Conservation (phyloP, 1,140 invertebrate species). For the Helicorthomorpha holstii region DNA sequence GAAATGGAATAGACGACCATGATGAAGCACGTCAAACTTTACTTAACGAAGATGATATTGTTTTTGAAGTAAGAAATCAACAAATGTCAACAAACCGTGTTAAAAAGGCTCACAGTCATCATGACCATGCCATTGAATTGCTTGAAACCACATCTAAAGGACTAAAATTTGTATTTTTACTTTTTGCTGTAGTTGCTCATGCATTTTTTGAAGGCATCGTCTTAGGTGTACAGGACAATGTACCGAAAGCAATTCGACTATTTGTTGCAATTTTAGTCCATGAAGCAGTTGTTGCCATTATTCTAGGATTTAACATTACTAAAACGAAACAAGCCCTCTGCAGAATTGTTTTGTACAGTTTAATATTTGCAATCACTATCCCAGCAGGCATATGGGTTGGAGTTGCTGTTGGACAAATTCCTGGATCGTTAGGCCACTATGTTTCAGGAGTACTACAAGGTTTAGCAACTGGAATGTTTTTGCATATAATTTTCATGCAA, state of each 20-base stretch:
- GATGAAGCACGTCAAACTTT: neutral
- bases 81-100: neutral
- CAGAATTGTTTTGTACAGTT: conserved; percentile 17
- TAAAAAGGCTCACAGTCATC: neutral
- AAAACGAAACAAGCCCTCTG: conserved; percentile 15
- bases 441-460: conserved; percentile 25
- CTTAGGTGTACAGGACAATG: conserved; percentile 23
- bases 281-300: conserved; percentile 26
- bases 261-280: conserved; percentile 26
- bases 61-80: neutral
- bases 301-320: conserved; percentile 26
- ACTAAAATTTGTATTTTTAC: conserved; percentile 21
- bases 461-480: conserved; percentile 26
- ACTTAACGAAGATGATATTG: neutral
- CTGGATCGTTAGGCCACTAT: conserved; percentile 13
- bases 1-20: neutral
- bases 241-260: conserved; percentile 21
- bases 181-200: conserved; percentile 26
- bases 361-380: conserved; percentile 21
- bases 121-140: conserved; percentile 10
- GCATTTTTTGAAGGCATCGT: conserved; percentile 30
- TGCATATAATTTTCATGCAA: conserved; percentile 27
- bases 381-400: conserved; percentile 28
- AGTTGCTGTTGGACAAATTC: conserved; percentile 17
- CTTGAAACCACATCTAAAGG: conserved; percentile 7